Conservation (phyloP, 1,140 invertebrate genomes). For the Drosophila virilis region DNA sequence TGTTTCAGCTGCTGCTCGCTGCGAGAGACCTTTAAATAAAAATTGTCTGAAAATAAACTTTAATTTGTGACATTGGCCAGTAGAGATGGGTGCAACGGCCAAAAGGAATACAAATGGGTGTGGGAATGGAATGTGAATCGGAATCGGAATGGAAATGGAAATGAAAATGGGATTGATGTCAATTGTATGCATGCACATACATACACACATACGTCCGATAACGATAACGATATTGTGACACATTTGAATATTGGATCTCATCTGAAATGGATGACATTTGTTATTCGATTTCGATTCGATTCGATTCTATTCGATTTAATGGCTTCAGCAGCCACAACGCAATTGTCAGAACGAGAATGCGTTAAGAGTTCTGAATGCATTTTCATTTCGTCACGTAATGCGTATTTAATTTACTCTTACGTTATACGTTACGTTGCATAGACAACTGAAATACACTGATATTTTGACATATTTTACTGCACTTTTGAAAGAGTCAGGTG, state of each 20-base stretch:
- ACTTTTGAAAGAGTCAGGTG: too few species aligned
- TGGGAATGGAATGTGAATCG: neutral
- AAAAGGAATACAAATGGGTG: neutral
- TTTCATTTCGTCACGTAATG: too few species aligned
- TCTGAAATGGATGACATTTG: constrained; percentile 11
- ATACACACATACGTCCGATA: neutral
- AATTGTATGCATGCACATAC: constrained; percentile 6
- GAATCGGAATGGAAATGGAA: constrained; percentile 6
- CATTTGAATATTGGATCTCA: constrained; percentile 26
- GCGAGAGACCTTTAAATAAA: constrained; percentile 34
- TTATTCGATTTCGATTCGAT: constrained; percentile 22
- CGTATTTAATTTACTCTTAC: neutral
- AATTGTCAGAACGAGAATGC: neutral
- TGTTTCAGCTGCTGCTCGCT: constrained; percentile 1
- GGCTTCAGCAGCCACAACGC: constrained; percentile 1
- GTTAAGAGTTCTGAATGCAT: neutral
- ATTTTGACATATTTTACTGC: too few species aligned
- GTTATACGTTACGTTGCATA: neutral
- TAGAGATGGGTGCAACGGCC: constrained; percentile 10
- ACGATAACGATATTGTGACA: constrained; percentile 31
- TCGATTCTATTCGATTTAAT: constrained; percentile 3
- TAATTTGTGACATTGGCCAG: constrained; percentile 45
- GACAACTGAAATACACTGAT: neutral
- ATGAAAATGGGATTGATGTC: constrained; percentile 37
- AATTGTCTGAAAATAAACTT: constrained; percentile 48